phyloP scores from a whole-genome alignment of 1,140 invertebrate genomes.

The Saccostrea glomerata region DNA sequence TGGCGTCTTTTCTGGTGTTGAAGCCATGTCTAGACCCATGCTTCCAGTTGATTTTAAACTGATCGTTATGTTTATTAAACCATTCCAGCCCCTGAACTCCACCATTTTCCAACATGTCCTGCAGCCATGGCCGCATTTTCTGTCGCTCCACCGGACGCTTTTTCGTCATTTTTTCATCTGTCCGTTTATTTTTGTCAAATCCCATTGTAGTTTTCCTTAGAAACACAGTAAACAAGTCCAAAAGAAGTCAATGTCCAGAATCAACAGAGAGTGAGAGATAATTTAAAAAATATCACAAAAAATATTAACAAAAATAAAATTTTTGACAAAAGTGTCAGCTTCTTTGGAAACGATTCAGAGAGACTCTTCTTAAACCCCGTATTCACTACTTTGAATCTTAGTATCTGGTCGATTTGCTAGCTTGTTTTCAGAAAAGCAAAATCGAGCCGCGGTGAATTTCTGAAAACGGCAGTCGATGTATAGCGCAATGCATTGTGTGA shows the following conservation, averaged over 20 bases:
- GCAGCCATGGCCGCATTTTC: constrained; percentile 70
- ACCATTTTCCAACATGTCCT: constrained; percentile 61
- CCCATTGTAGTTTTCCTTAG: constrained; percentile 31
- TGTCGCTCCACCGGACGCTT: constrained; percentile 63
- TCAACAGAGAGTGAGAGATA: not conserved
- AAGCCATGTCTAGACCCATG: constrained; percentile 71
- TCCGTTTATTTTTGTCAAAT: not conserved
- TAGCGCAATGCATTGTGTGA: constrained; percentile 23
- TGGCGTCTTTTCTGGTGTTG: constrained; percentile 67
- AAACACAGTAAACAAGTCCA: constrained; percentile 26
- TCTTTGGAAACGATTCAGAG: not conserved
- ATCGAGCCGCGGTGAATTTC: not conserved
- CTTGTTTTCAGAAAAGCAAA: not conserved
- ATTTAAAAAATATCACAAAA: not conserved
- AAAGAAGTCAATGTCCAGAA: not conserved
- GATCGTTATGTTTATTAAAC: constrained; percentile 62
- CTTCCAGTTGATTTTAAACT: constrained; percentile 73
- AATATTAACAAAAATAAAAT: not conserved
- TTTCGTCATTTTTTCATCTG: constrained; percentile 18
- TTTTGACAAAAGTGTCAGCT: not conserved
- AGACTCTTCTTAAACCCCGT: not conserved
- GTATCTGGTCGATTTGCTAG: not conserved
- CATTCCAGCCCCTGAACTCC: constrained; percentile 68
- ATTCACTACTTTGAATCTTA: constrained; percentile 3
- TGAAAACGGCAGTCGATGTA: constrained; percentile 3